Percentiles rank a stretch among this genome's conserved stretches.
phyloP scores from a whole-genome alignment of 2,113 vertebrate genomes.

The Ophthalmolycus amberensis region DNA sequence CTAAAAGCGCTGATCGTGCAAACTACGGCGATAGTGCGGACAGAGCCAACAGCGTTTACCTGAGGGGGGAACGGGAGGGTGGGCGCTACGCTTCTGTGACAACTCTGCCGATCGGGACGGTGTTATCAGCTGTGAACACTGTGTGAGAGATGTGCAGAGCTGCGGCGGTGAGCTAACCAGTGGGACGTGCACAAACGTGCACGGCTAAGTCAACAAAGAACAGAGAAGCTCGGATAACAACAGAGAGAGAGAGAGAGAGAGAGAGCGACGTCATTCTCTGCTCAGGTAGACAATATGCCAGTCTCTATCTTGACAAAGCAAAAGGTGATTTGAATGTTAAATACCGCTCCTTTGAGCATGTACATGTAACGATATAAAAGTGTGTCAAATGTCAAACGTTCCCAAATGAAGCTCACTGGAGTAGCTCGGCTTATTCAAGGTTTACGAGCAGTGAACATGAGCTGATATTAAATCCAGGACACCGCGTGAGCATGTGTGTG shows the following conservation, averaged over 20 bases:
- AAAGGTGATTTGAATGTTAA: background rate
- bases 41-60: too few species aligned
- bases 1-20: background rate
- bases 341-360: background rate
- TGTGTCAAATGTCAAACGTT: background rate
- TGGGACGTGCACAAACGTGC: too few species aligned
- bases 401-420: background rate
- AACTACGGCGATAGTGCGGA: too few species aligned
- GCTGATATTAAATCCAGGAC: background rate
- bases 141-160: too few species aligned
- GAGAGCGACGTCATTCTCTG: background rate
- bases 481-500: background rate
- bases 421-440: background rate
- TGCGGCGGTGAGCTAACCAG: too few species aligned
- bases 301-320: background rate
- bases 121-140: too few species aligned
- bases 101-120: too few species aligned
- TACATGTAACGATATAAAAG: background rate
- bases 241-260: too few species aligned
- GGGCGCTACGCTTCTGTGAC: too few species aligned
- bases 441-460: conserved; percentile 26
- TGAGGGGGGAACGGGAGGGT: too few species aligned
- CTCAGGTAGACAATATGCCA: background rate
- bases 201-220: too few species aligned
- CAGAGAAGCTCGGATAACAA: too few species aligned